Evolutionary conservation across 2,113 vertebrate genomes (phyloP).

Genomic region (Amblyornis subalaris): DNA sequence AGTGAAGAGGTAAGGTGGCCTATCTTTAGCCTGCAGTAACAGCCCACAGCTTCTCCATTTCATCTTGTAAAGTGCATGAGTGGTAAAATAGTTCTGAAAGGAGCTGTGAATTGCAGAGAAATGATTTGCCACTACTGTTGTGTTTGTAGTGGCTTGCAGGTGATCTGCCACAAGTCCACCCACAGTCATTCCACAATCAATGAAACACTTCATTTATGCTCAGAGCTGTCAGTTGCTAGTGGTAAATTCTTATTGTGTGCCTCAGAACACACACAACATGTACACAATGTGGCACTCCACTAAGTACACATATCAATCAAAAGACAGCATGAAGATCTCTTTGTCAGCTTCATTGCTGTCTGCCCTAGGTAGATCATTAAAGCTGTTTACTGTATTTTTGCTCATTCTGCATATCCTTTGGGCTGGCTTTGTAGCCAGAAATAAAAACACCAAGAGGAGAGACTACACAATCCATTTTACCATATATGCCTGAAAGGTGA

Average conservation of each 20-base stretch:
- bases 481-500: neutral
- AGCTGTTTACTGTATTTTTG: neutral
- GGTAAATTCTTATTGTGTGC: constrained; percentile 7
- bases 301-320: constrained; percentile 53
- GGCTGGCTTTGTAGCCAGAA: constrained; percentile 9
- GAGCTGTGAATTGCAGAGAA: neutral
- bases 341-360: neutral
- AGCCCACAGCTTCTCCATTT: neutral
- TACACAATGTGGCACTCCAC: constrained; percentile 48
- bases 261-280: constrained; percentile 33
- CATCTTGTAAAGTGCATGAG: neutral
- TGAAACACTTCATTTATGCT: constrained; percentile 43
- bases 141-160: neutral
- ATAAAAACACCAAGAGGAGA: neutral
- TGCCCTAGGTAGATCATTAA: neutral
- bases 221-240: constrained; percentile 34
- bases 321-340: neutral
- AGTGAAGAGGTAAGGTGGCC: neutral
- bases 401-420: neutral
- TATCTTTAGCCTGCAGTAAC: neutral
- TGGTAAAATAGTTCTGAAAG: constrained; percentile 20
- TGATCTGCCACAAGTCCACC: neutral
- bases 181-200: neutral
- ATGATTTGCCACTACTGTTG: neutral
- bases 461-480: neutral